Percentiles rank a stretch among this genome's conserved stretches.
These are phyloP conservation scores for Daubentonia madagascariensis DNA, from an alignment of 2,113 vertebrate genomes.

Conservation along the genomic window DNA sequence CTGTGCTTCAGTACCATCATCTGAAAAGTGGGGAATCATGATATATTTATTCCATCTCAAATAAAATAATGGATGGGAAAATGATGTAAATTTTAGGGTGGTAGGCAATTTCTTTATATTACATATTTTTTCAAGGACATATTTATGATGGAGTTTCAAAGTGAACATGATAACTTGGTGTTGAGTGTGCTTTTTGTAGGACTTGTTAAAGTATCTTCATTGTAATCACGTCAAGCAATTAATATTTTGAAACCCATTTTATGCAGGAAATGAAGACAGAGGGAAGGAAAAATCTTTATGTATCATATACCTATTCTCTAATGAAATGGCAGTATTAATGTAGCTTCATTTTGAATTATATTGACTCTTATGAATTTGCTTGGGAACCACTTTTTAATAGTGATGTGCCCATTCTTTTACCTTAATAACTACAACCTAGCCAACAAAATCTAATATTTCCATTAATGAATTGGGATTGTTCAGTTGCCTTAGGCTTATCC, in stretches of 20 bases:
- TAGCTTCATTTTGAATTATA: constrained; percentile 31
- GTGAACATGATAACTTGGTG: background rate
- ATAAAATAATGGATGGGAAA: background rate
- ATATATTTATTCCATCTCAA: background rate
- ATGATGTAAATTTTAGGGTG: background rate
- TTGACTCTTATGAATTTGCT: background rate
- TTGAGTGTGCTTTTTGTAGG: background rate
- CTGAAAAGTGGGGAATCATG: background rate
- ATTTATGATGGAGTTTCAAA: background rate
- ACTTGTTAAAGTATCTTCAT: background rate
- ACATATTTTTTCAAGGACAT: background rate
- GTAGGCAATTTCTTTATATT: background rate
- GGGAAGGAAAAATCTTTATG: background rate
- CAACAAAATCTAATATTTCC: constrained; percentile 17
- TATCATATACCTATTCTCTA: background rate
- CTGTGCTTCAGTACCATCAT: background rate
- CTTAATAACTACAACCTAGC: background rate
- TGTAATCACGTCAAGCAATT: background rate
- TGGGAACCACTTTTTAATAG: background rate
- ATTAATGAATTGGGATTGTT: constrained; percentile 35
- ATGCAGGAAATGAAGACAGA: background rate
- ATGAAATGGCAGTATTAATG: background rate
- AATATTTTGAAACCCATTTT: background rate
- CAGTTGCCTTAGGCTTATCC: background rate
- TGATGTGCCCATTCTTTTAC: background rate